Percentiles rank a stretch among this genome's conserved stretches.
Conservation (phyloP, 2,797 vertebrate genomes). For the Gymnoscopelus microlampas region DNA sequence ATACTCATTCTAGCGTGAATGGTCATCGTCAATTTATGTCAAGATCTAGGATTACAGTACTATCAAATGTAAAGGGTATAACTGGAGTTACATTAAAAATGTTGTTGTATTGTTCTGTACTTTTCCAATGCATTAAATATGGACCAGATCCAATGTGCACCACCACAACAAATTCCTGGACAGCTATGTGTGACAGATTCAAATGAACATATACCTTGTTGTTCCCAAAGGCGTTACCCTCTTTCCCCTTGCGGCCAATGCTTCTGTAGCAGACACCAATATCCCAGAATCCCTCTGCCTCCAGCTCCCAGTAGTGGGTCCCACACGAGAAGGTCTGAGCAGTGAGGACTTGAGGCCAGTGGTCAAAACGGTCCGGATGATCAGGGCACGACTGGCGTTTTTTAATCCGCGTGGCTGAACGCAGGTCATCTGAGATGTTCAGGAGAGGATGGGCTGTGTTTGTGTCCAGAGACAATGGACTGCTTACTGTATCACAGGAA, state of each 20-base stretch:
- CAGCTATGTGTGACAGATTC: background rate
- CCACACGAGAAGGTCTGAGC: conserved; percentile 75
- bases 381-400: conserved; percentile 59
- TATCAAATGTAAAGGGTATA: no score
- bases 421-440: conserved; percentile 76
- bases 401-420: conserved; percentile 65
- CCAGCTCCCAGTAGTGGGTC: conserved; percentile 82
- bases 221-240: conserved; percentile 78
- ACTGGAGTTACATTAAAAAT: no score
- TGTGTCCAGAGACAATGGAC: conserved; percentile 74
- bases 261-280: conserved; percentile 75
- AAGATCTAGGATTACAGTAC: no score
- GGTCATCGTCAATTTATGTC: no score
- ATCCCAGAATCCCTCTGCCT: conserved; percentile 82
- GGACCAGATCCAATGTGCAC: no score
- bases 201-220: conserved; percentile 69
- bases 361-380: conserved; percentile 77
- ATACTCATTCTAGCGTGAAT: no score
- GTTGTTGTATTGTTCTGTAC: no score
- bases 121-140: no score
- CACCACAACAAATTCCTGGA: background rate
- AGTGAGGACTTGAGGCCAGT: conserved; percentile 80
- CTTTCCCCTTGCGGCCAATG: conserved; percentile 79
- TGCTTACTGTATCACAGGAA: conserved; percentile 61
- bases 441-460: conserved; percentile 79